These are phyloP conservation scores for Eupithecia exiguata DNA, from an alignment of 2,888 invertebrate species.

Conservation along the genomic window DNA sequence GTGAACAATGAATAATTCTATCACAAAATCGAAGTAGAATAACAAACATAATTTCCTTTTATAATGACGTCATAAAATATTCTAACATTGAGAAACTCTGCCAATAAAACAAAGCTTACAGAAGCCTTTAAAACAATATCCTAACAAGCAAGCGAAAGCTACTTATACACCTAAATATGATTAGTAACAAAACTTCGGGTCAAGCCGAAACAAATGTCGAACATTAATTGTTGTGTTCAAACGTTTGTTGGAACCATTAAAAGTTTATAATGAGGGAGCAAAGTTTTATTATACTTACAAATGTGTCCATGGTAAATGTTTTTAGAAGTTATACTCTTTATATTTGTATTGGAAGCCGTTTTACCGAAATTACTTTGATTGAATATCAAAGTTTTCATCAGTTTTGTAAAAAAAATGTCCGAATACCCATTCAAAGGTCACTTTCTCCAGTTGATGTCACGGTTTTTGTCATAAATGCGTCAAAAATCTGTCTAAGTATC, in stretches of 20 bases:
- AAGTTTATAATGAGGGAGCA: conserved; percentile 58
- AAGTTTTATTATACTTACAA: conserved; percentile 28
- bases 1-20: neutral
- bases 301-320: neutral
- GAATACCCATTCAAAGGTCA: neutral
- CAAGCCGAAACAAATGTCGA: conserved; percentile 28
- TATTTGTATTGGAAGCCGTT: neutral
- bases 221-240: conserved; percentile 28
- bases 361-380: neutral
- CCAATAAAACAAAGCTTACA: neutral
- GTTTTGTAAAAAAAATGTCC: neutral
- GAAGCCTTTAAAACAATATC: neutral
- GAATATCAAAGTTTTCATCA: too few species aligned
- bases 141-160: conserved; percentile 11
- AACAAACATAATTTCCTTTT: neutral
- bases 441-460: neutral
- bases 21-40: too few species aligned
- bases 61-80: neutral
- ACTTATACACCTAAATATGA: neutral
- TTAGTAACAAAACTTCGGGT: conserved; percentile 20
- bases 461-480: neutral
- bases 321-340: neutral
- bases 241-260: conserved; percentile 56
- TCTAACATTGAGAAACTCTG: neutral
- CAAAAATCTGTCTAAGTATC: neutral